Conservation (phyloP, 1,140 invertebrate genomes). For the Drosophila sp. region DNA sequence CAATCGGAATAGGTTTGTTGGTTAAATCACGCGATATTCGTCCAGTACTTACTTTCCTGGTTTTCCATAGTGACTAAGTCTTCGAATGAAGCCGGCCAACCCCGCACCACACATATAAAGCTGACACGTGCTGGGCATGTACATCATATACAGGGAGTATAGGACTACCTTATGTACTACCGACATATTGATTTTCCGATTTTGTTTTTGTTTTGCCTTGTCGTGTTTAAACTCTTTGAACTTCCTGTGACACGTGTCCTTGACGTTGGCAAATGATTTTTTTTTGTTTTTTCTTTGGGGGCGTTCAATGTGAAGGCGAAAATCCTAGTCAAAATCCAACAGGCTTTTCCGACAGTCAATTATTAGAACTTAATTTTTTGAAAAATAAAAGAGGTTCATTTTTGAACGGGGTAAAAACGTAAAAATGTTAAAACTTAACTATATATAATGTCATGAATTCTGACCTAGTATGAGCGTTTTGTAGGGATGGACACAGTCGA, state of each 20-base stretch:
- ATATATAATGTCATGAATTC: no score
- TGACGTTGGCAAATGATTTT: conserved; percentile 53
- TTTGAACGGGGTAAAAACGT: no score
- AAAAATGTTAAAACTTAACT: no score
- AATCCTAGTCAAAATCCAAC: conserved; percentile 42
- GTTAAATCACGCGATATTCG: conserved; percentile 70
- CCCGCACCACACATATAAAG: conserved; percentile 5
- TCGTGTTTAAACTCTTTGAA: conserved; percentile 68
- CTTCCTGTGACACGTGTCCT: conserved; percentile 72
- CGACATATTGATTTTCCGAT: conserved; percentile 66
- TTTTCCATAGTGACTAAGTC: conserved; percentile 50
- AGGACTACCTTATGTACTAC: conserved; percentile 52
- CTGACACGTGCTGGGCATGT: conserved; percentile 64
- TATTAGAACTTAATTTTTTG: no score
- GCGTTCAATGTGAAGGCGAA: conserved; percentile 70
- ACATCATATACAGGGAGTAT: not conserved
- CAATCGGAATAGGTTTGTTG: conserved; percentile 64
- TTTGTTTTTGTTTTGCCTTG: conserved; percentile 32
- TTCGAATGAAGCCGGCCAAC: not conserved
- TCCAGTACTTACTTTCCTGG: conserved; percentile 49
- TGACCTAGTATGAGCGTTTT: not conserved
- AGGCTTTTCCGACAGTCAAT: not conserved
- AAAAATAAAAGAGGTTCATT: no score
- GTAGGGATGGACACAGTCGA: not conserved
- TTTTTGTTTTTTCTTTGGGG: no score